Conservation (phyloP, 2,888 invertebrate genomes). For the Calameuta pallipes region DNA sequence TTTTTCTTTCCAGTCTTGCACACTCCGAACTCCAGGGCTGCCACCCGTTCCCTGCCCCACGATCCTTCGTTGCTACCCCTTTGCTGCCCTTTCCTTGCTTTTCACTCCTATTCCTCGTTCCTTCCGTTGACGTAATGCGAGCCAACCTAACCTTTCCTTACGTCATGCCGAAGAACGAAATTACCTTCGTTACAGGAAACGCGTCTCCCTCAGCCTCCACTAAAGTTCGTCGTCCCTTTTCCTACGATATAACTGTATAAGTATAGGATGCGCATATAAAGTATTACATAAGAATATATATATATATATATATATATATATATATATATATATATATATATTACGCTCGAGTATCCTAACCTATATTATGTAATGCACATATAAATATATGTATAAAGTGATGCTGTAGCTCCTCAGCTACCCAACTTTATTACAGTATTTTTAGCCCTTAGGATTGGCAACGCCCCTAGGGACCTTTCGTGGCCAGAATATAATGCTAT, state of each 20-base stretch:
- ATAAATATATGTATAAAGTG: too few relatives aligned
- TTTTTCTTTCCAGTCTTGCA: too few relatives aligned
- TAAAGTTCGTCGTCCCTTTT: constrained; percentile 15
- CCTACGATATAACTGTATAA: background rate
- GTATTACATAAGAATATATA: too few relatives aligned
- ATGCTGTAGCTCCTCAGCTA: too few relatives aligned
- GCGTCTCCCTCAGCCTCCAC: constrained; percentile 51
- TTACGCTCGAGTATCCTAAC: too few relatives aligned
- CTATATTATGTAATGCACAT: too few relatives aligned
- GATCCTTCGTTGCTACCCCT: constrained; percentile 45
- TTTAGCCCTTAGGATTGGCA: background rate
- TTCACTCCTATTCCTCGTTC: constrained; percentile 32
- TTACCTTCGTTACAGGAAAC: constrained; percentile 65
- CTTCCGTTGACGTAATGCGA: constrained; percentile 6
- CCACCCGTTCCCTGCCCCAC: constrained; percentile 31
- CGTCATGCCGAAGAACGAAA: constrained; percentile 57
- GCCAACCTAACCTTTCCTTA: constrained; percentile 38
- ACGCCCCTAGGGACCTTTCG: background rate
- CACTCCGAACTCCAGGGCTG: constrained; percentile 12
- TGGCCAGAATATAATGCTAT: background rate
- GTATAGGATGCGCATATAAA: background rate
- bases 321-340: too few relatives aligned
- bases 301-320: too few relatives aligned
- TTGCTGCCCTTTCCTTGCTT: constrained; percentile 36
- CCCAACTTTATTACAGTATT: constrained; percentile 10